Base-by-base conservation (phyloP, 2,888 invertebrate species). In the Dasysyrphus albostriatus region DNA sequence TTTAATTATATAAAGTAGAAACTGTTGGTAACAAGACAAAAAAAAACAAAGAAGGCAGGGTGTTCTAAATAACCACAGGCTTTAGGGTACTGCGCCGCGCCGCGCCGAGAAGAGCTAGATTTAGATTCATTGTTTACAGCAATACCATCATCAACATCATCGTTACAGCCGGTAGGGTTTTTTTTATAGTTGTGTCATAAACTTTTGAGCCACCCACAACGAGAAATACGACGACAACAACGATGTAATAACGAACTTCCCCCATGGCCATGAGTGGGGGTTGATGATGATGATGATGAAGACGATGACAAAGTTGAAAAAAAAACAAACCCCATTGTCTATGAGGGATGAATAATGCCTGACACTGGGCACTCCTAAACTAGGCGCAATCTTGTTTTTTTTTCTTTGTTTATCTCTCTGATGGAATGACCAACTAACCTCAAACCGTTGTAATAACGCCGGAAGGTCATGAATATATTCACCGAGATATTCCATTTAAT, bases 401-500 rank as follows among this genome's bases (percentile, higher is more conserved):
- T 29, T 39, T 16, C 2, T 56, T 39, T 44, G 7, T 47, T 58
- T 37, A 16, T 8, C 44, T 59, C 59, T 32, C 61, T 51, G 12
- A 37, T 67, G 39, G 16, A 19, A 59, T 81, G 82, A 80, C 76
- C 85, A 80, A 69, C 77, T 74, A 77, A 81, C 77, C 81, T 73
- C 81, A 51, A 77, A 70, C 16, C 8, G 29, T 51, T 77, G 76
- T 73, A 77, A 85, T 63, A 77, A 61, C 72, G 67, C 73, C 73
- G 67, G 77, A 85, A 85, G 84, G 81, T 81, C 81, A 69, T 72
- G 67, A 72, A 37, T 58, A 77, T 61, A 77, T 47, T 39, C 54
- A 42, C 61, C 34, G n/a, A 76, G 75, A 56, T 54, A 69, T 80
- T 75, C 59, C 81, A 84, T 84, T 80, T 80, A 82, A 85, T 78